Conservation (phyloP, 2,113 vertebrate genomes). For the Plestiodon gilberti region DNA sequence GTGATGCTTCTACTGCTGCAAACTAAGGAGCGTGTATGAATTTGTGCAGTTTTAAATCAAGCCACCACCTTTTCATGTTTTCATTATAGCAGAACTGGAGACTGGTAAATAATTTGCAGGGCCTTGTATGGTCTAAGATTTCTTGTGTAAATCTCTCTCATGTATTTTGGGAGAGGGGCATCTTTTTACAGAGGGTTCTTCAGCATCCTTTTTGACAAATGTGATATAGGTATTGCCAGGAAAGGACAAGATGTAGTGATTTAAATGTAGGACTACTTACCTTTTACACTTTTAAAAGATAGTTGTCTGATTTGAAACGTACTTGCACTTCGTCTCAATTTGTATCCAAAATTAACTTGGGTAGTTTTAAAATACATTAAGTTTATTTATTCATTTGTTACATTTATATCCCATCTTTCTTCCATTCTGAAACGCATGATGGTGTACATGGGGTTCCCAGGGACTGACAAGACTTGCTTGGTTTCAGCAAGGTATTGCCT, state of each 20-base stretch:
- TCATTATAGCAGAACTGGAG: neutral
- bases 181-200: neutral
- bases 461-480: no score
- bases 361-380: neutral
- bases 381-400: neutral
- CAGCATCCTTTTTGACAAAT: neutral
- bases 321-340: neutral
- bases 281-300: neutral
- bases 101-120: neutral
- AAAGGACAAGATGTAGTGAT: neutral
- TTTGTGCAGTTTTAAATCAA: neutral
- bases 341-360: no score
- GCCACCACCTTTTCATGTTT: neutral
- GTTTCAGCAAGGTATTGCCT: no score
- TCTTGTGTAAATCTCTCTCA: neutral
- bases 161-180: no score
- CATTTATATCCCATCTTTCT: no score
- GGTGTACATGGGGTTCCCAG: no score
- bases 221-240: neutral
- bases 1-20: neutral
- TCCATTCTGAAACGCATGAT: no score
- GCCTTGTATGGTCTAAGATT: neutral
- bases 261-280: neutral
- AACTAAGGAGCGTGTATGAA: neutral
- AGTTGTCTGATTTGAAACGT: neutral